A percentile compares a stretch with the other conserved stretches of the same genome.
phyloP scores from a whole-genome alignment of 1,140 invertebrate genomes.

The Brachionus manjavacas region DNA sequence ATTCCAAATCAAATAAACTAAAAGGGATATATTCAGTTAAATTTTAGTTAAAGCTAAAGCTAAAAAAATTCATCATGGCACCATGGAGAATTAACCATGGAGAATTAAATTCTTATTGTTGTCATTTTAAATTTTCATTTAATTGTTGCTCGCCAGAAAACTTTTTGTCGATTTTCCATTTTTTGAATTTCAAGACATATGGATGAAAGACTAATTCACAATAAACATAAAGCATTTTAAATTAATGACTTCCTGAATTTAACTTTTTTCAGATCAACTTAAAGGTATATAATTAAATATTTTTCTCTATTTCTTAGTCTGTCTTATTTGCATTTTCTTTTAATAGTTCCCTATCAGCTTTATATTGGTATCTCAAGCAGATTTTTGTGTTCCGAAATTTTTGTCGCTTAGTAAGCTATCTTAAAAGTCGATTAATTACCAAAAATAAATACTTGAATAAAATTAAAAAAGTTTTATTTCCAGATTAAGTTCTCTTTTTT shows the following conservation, averaged over 20 bases:
- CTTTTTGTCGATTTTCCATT: background rate
- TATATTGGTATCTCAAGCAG: constrained; percentile 31
- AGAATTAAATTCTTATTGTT: constrained; percentile 7
- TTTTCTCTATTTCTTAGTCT: background rate
- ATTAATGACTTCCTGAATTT: constrained; percentile 38
- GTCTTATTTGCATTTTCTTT: constrained; percentile 13
- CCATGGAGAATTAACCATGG: constrained; percentile 23
- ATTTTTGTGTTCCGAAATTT: constrained; percentile 3
- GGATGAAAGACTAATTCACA: constrained; percentile 13
- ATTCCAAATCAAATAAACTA: background rate
- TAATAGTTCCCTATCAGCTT: constrained; percentile 6
- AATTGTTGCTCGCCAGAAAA: background rate
- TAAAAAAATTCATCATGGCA: constrained; percentile 3
- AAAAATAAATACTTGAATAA: constrained; percentile 33
- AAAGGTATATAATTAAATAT: constrained; percentile 37
- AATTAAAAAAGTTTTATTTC: background rate
- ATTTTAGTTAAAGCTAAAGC: background rate
- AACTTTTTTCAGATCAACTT: constrained; percentile 7
- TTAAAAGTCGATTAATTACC: constrained; percentile 17
- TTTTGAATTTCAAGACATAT: constrained; percentile 27
- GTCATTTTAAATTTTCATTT: constrained; percentile 29
- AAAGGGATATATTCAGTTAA: background rate
- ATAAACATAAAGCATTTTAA: constrained; percentile 17
- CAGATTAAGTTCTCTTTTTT: constrained; percentile 33
- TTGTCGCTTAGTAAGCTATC: constrained; percentile 11